Conservation (phyloP, 1,140 invertebrate genomes). For the Mylabris phalerata region DNA sequence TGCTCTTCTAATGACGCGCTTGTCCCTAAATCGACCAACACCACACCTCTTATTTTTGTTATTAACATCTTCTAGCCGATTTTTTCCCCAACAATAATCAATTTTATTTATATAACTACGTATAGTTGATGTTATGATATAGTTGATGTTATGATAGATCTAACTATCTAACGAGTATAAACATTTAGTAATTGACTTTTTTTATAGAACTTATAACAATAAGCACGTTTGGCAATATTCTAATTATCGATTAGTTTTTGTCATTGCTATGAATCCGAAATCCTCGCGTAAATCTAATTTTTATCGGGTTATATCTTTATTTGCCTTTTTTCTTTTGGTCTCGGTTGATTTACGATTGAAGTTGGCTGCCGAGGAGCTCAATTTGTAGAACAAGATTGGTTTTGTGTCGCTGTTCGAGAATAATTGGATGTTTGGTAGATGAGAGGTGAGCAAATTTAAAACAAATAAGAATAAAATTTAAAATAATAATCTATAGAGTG, state of each 20-base stretch:
- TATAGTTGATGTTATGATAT: too few relatives aligned
- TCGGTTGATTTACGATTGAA: too few relatives aligned
- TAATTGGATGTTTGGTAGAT: constrained; percentile 4
- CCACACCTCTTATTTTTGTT: constrained; percentile 12
- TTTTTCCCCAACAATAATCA: too few relatives aligned
- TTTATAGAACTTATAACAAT: constrained; percentile 5
- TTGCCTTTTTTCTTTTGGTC: not conserved
- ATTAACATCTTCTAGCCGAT: constrained; percentile 8
- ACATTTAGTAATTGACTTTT: constrained; percentile 11
- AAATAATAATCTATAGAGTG: constrained; percentile 15
- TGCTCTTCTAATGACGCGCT: constrained; percentile 12
- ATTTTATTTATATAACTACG: too few relatives aligned
- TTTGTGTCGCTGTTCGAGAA: not conserved
- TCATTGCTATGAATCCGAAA: not conserved
- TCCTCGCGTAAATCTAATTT: constrained; percentile 5
- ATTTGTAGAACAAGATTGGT: too few relatives aligned
- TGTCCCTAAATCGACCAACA: constrained; percentile 13
- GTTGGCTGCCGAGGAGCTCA: too few relatives aligned
- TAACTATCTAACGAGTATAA: not conserved
- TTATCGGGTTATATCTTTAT: constrained; percentile 10
- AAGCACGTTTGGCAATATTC: constrained; percentile 6
- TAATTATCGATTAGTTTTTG: constrained; percentile 10
- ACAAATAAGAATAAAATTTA: constrained; percentile 19
- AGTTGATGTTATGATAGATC: too few relatives aligned
- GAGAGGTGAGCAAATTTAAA: constrained; percentile 16